A percentile compares a stretch with the other conserved stretches of the same genome.
phyloP scores from a whole-genome alignment of 2,888 invertebrate genomes.

The Cerastis leucographa region DNA sequence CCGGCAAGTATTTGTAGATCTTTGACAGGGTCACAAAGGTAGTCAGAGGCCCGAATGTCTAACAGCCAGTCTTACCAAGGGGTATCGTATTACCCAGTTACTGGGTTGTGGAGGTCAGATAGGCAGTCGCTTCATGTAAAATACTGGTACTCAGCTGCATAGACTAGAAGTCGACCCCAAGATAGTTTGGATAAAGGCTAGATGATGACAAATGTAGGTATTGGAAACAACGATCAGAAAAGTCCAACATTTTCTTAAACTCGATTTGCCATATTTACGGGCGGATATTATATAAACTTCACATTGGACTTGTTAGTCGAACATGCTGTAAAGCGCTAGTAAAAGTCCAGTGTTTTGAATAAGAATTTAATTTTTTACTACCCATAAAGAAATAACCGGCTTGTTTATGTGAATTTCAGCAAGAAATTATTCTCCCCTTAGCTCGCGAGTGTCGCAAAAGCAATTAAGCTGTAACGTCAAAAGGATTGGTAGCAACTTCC shows the following conservation, averaged over 20 bases:
- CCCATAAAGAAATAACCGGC: conserved; percentile 10
- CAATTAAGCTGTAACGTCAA: conserved; percentile 23
- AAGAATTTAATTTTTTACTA: conserved; percentile 1
- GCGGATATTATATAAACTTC: background rate
- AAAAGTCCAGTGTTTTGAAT: conserved; percentile 15
- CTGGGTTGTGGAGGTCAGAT: too few species aligned
- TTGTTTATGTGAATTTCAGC: background rate
- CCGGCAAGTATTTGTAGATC: too few species aligned
- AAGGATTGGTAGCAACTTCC: conserved; percentile 10
- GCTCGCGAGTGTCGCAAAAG: conserved; percentile 1
- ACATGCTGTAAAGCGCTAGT: background rate
- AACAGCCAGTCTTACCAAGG: too few species aligned
- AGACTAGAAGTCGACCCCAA: too few species aligned
- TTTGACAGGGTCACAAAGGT: too few species aligned
- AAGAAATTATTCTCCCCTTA: background rate
- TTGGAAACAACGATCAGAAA: background rate
- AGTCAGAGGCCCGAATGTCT: too few species aligned
- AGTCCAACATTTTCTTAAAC: background rate
- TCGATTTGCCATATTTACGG: background rate
- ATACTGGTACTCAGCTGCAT: too few species aligned
- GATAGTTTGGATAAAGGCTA: too few species aligned
- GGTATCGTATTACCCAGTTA: too few species aligned
- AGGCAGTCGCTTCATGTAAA: too few species aligned
- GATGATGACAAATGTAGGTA: too few species aligned
- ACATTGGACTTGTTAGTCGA: background rate